Evolutionary conservation across 2,113 vertebrate species (phyloP), one percentile per base, ranked within the genome.

Genomic region (Amblyornis subalaris): DNA sequence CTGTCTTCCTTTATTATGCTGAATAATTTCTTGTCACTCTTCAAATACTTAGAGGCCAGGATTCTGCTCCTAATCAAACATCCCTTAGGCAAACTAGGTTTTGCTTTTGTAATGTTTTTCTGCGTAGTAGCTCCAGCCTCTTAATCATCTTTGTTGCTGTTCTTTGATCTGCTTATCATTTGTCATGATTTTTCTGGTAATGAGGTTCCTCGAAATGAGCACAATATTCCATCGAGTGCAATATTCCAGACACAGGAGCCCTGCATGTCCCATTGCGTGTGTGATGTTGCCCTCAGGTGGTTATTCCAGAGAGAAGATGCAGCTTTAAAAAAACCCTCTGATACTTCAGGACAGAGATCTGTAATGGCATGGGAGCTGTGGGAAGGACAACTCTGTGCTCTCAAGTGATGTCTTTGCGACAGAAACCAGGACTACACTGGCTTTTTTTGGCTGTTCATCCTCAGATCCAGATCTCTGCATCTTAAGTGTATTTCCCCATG

Each of bases 251-350:
- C 77, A 10, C 6, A 38, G 69, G n/a, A 89, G 26, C n/a, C 29
- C 36, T 60, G 60, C 0, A 0, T 36, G 28, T 67, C 31, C 65
- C 88, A 88, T 83, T 83, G 64, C 1, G 0, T 91, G 87, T 73
- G 85, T 88, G 75, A 95, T 93, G 65, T 95, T 97, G 94, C 96
- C 96, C 82, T 91, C 96, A 94, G 93, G 94, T 95, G 95, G 94
- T 66, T 94, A 84, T n/a, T 94, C 65, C 55, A 74, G 70, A 84
- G 31, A 93, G 53, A 90, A 71, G 60, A 71, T 23, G 25, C 7
- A 67, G 75, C 51, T 67, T 85, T 36, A 29, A 72, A 29, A 40
- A 85, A 67, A 12, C 0, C 4, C 7, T 73, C 71, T 10, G 1
- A 1, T 86, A 57, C 40, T 90, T 79, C 5, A 6, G n/a, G 58